A percentile compares a stretch with the other conserved stretches of the same genome.
These are phyloP conservation scores for Helicoverpa assulta DNA, from an alignment of 2,888 invertebrate species.

Conservation along the genomic window DNA sequence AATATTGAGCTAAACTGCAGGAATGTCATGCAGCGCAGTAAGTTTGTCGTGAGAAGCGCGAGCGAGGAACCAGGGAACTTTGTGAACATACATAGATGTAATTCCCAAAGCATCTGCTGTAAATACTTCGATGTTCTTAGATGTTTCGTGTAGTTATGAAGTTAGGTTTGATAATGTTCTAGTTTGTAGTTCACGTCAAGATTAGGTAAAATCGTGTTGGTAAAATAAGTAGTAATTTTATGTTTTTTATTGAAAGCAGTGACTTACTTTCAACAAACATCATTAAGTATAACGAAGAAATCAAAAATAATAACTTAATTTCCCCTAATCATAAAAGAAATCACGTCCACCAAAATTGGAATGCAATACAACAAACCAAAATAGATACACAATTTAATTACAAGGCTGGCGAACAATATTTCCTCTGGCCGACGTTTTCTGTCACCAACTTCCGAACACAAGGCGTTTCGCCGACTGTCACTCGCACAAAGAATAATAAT, in stretches of 20 bases:
- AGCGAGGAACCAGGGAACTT: conserved; percentile 19
- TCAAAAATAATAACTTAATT: no score
- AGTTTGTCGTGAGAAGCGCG: conserved; percentile 27
- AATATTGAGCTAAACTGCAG: conserved; percentile 37
- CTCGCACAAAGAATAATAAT: conserved; percentile 66
- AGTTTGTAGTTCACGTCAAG: neutral
- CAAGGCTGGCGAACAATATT: conserved; percentile 36
- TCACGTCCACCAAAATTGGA: conserved; percentile 7
- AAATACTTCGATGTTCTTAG: neutral
- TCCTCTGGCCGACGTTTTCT: conserved; percentile 41
- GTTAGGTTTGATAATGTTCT: neutral
- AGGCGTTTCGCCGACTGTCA: conserved; percentile 56
- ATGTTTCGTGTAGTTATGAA: neutral
- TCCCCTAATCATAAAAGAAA: conserved; percentile 10
- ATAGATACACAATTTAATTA: conserved; percentile 54
- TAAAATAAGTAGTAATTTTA: no score
- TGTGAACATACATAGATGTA: neutral
- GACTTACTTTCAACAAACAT: no score
- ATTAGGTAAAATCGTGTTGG: no score
- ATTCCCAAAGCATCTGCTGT: neutral
- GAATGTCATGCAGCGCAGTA: conserved; percentile 27
- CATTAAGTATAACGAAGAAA: no score
- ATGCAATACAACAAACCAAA: conserved; percentile 27
- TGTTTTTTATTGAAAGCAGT: no score
- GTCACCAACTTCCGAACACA: conserved; percentile 48